Evolutionary conservation across 2,888 invertebrate genomes (phyloP).

Genomic region (Salpingus planirostris): DNA sequence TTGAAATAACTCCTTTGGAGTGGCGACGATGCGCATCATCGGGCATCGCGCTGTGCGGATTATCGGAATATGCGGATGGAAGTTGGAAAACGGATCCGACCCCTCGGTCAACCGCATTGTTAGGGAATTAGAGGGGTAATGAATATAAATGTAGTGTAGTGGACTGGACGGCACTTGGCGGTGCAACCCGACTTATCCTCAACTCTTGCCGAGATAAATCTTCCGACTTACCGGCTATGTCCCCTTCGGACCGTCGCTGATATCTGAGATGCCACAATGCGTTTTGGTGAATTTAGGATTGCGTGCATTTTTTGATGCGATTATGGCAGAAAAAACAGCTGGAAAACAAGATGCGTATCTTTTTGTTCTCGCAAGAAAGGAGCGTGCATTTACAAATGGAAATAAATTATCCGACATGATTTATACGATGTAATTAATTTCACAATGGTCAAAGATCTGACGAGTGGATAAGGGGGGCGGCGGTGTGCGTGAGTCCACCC

Average conservation of each 20-base stretch:
- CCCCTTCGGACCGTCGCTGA: no score
- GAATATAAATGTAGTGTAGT: constrained; percentile 36
- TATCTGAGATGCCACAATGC: no score
- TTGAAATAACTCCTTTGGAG: no score
- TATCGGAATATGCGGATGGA: no score
- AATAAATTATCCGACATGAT: constrained; percentile 19
- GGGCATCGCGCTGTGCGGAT: no score
- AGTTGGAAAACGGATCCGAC: no score
- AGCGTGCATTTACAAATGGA: constrained; percentile 14
- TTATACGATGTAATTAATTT: constrained; percentile 19
- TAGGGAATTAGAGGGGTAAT: constrained; percentile 34
- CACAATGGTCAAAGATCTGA: constrained; percentile 11
- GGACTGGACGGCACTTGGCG: constrained; percentile 15
- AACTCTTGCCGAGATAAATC: constrained; percentile 11
- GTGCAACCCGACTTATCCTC: constrained; percentile 12
- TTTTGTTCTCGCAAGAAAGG: no score
- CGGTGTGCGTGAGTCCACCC: constrained; percentile 9
- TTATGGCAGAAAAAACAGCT: constrained; percentile 7
- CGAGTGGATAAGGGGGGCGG: constrained; percentile 8
- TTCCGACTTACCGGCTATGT: no score
- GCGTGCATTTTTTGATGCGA: no score
- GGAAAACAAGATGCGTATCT: constrained; percentile 12
- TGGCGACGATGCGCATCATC: no score
- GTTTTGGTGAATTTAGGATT: no score
- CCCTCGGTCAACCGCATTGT: constrained; percentile 37